Evolutionary conservation across 2,888 invertebrate genomes (phyloP).

Genomic region (Xestia xanthographa): DNA sequence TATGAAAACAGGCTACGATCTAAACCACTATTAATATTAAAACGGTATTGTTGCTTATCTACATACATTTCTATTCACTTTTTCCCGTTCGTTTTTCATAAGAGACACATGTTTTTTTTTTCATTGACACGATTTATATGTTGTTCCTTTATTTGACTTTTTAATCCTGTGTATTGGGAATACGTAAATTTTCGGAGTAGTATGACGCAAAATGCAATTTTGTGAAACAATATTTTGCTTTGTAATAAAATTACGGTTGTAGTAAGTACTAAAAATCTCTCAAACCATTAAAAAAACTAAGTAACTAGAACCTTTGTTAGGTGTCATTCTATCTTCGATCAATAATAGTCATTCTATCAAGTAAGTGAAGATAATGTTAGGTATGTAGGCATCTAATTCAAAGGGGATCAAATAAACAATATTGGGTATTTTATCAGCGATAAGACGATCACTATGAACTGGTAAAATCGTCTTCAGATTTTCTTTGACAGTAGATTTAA

Average conservation of each 20-base stretch:
- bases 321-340: conserved; percentile 8
- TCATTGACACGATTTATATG: conserved; percentile 5
- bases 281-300: conserved; percentile 6
- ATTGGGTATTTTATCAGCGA: conserved; percentile 27
- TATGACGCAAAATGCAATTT: neutral
- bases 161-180: neutral
- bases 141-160: conserved; percentile 27
- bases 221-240: neutral
- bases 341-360: conserved; percentile 5
- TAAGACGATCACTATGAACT: neutral
- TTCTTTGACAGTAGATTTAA: too few relatives aligned
- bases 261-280: neutral
- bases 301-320: neutral
- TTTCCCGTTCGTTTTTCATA: conserved; percentile 40
- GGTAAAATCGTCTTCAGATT: neutral
- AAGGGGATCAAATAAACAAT: conserved; percentile 25
- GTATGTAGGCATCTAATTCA: conserved; percentile 10
- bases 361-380: conserved; percentile 1
- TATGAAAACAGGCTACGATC: conserved; percentile 17
- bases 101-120: conserved; percentile 17
- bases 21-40: conserved; percentile 27
- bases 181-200: neutral
- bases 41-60: conserved; percentile 25
- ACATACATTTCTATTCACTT: conserved; percentile 50
- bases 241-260: neutral